These are phyloP conservation scores for Caranx ignobilis DNA, from an alignment of 2,113 vertebrate genomes.

Conservation along the genomic window DNA sequence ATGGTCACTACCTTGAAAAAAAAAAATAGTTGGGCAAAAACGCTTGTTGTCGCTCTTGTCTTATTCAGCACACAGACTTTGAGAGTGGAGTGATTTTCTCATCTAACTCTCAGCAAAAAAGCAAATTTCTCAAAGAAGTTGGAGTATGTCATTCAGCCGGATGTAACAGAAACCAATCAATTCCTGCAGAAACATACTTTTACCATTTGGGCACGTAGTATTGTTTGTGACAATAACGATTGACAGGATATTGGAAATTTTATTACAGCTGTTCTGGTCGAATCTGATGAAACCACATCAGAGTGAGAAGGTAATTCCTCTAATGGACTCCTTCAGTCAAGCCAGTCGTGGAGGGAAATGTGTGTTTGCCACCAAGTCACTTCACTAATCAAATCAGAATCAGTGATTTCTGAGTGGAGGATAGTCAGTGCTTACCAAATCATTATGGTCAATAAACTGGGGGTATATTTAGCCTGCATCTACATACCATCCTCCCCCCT, in stretches of 20 bases:
- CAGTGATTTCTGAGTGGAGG: constrained; percentile 46
- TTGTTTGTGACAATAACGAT: neutral
- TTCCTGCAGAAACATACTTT: neutral
- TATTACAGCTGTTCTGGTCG: constrained; percentile 11
- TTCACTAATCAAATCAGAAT: constrained; percentile 72
- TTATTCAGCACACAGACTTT: neutral
- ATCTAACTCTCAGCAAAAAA: neutral
- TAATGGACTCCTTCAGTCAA: constrained; percentile 47
- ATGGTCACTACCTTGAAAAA: neutral
- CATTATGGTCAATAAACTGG: constrained; percentile 67
- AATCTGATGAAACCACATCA: constrained; percentile 39
- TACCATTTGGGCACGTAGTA: neutral
- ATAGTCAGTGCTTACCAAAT: constrained; percentile 49
- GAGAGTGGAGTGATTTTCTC: neutral
- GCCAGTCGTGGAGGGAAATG: constrained; percentile 38
- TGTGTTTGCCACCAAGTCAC: constrained; percentile 49
- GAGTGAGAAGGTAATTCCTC: constrained; percentile 29
- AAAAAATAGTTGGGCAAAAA: neutral
- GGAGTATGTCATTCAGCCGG: no score
- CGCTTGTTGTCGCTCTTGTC: neutral
- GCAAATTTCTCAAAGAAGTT: neutral
- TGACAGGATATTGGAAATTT: constrained; percentile 12
- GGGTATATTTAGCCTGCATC: constrained; percentile 60
- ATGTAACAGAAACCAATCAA: neutral
- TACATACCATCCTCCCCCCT: constrained; percentile 15